Conservation (phyloP, 2,113 vertebrate genomes). For the Varanus salvator region DNA sequence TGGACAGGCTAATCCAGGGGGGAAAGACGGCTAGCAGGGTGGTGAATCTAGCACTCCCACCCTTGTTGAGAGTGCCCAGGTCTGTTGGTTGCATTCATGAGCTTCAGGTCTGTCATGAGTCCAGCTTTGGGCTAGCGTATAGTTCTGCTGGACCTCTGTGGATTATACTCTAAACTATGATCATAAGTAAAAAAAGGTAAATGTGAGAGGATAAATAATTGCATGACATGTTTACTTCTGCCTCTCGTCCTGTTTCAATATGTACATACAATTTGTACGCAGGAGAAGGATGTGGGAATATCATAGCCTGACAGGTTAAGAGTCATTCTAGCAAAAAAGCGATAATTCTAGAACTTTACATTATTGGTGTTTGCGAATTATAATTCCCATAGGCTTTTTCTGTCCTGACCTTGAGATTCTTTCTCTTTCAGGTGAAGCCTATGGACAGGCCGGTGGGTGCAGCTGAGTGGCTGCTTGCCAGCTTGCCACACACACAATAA, state of each 20-base stretch:
- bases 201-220: constrained; percentile 10
- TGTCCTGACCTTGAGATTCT: not conserved
- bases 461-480: not conserved
- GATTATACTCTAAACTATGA: not conserved
- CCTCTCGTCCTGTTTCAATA: not conserved
- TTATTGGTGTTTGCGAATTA: not conserved
- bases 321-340: constrained; percentile 8
- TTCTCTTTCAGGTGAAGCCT: not conserved
- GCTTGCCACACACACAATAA: constrained; percentile 23
- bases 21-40: too few relatives aligned
- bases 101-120: too few relatives aligned
- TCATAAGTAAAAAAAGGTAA: not conserved
- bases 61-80: too few relatives aligned
- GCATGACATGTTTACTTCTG: not conserved
- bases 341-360: not conserved
- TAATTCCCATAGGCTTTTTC: constrained; percentile 15
- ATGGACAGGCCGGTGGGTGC: not conserved
- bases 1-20: too few relatives aligned
- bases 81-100: too few relatives aligned
- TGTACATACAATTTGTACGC: not conserved
- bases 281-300: not conserved
- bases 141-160: too few relatives aligned
- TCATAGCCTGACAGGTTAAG: not conserved
- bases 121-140: too few relatives aligned
- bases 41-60: too few relatives aligned